Base-by-base conservation (phyloP, 2,797 vertebrate species). In the Neopelma chrysocephalum region DNA sequence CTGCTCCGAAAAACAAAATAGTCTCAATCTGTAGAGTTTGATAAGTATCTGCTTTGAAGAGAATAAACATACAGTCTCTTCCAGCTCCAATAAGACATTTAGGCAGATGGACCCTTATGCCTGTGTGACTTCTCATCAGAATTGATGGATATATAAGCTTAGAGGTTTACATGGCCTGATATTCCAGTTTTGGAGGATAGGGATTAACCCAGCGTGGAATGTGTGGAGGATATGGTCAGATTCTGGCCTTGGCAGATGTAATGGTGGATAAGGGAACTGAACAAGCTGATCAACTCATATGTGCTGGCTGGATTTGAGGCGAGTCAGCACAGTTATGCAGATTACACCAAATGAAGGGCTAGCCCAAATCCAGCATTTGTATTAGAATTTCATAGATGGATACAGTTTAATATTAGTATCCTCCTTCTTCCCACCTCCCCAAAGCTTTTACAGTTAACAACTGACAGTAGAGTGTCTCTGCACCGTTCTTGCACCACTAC, bases 11-110 rank as follows among this genome's bases (percentile, higher is more conserved):
- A 95, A 94, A 62, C 6, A 16, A 82, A 94, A 91, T 90, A 58
- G 38, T 88, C 88, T 76, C 85, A 91, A 62, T 94, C 92, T 94
- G 86, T 53, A 31, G 76, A 76, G 86, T 83, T 91, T 96, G 90
- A 90, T 93, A 76, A 84, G 62, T 58, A 76, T 84, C 5, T 56
- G 68, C 80, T 81, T 75, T 86, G 90, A 86, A 88, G 84, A 70
- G 51, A 83, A 50, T 78, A 94, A 93, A 93, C 65, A 93, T 58
- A 56, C 58, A 81, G 29, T 43, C 29, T 82, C 77, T 76, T 86
- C 36, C 66, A 82, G 58, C 51, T 91, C 54, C 88, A 76, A 47
- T 66, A 81, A 91, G 87, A 56, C 22, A 34, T 87, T 83, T 81
- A 69, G 81, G 82, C 92, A 88, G 90, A 78, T 51, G 79, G 65